Conservation (phyloP, 2,888 invertebrate genomes). For the Piscicola geometra region DNA sequence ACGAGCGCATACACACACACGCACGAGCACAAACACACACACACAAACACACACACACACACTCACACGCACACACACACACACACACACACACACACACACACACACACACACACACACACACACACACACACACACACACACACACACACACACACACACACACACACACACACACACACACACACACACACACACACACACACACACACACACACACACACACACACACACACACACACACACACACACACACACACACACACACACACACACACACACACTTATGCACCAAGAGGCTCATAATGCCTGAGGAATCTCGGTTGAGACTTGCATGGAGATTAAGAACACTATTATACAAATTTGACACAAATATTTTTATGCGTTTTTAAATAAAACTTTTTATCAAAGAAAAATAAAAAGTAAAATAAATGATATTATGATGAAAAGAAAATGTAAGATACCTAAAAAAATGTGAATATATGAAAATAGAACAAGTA, state of each 20-base stretch:
- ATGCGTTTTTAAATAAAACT: too few relatives aligned
- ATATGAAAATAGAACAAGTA: background rate
- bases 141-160: background rate
- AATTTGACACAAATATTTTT: too few relatives aligned
- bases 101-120: background rate
- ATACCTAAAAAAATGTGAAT: background rate
- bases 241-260: constrained; percentile 30
- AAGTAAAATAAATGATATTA: too few relatives aligned
- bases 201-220: constrained; percentile 11
- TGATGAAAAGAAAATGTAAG: background rate
- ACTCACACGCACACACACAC: constrained; percentile 8
- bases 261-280: constrained; percentile 1
- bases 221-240: constrained; percentile 26
- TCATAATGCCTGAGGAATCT: background rate
- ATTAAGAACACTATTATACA: background rate
- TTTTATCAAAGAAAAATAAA: background rate
- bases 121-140: constrained; percentile 1
- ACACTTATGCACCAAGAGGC: constrained; percentile 4
- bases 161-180: constrained; percentile 21
- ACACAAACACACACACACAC: too few relatives aligned
- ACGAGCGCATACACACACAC: too few relatives aligned
- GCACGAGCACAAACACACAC: too few relatives aligned
- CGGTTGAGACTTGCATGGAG: background rate
- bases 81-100: background rate
- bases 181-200: constrained; percentile 2